These are phyloP conservation scores for Andrena trimmerana DNA, from an alignment of 2,888 invertebrate species.

Conservation along the genomic window DNA sequence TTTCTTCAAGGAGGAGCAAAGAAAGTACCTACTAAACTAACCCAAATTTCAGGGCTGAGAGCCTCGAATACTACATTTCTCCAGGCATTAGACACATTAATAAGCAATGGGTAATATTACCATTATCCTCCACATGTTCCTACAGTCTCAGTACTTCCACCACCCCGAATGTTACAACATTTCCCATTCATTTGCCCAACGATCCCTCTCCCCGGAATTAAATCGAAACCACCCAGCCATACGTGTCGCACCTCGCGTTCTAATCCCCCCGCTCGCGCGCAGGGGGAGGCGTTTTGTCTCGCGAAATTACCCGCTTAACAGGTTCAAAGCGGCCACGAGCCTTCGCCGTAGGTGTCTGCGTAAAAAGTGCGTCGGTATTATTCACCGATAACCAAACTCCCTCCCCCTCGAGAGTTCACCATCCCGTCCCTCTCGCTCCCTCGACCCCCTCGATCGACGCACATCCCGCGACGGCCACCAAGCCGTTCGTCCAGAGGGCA, in stretches of 20 bases:
- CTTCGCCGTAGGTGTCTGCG: constrained; percentile 41
- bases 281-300: constrained; percentile 34
- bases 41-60: not conserved
- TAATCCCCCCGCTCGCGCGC: constrained; percentile 11
- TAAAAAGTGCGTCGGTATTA: constrained; percentile 64
- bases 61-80: not conserved
- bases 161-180: not conserved
- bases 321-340: constrained; percentile 47
- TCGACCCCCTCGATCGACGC: constrained; percentile 35
- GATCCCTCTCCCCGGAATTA: not conserved
- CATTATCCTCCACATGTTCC: not conserved
- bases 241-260: constrained; percentile 25
- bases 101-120: not conserved
- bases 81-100: not conserved
- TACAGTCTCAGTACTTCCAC: not conserved
- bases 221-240: constrained; percentile 22
- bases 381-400: constrained; percentile 63
- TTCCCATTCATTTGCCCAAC: not conserved
- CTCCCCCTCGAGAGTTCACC: constrained; percentile 4
- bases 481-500: constrained; percentile 33
- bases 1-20: no score
- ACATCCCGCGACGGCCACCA: constrained; percentile 39
- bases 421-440: not conserved
- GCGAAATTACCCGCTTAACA: constrained; percentile 53
- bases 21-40: not conserved